Percentiles rank a stretch among this genome's conserved stretches.
Evolutionary conservation across 2,797 vertebrate genomes (phyloP).

Genomic region (Salarias fasciatus): DNA sequence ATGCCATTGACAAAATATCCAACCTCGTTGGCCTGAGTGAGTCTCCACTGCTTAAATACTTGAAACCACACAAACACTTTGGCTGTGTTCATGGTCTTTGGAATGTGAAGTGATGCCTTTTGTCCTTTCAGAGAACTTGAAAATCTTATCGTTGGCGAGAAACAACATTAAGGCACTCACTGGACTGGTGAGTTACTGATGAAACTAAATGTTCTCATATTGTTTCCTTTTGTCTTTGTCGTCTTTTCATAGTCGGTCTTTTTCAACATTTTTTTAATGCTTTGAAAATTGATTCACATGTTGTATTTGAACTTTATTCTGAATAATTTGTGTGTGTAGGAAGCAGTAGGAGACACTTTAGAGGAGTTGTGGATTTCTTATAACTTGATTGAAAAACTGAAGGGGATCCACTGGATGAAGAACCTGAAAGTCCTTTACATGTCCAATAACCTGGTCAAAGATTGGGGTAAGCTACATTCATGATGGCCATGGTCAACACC

Average conservation of each 20-base stretch:
- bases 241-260: neutral
- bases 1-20: slow-evolving; percentile 98
- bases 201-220: neutral
- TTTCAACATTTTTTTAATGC: neutral
- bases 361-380: slow-evolving; percentile 98
- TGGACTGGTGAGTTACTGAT: slow-evolving; percentile 88
- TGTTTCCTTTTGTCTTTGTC: neutral
- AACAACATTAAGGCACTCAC: slow-evolving; percentile 96
- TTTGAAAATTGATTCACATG: slow-evolving; percentile 1
- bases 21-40: slow-evolving; percentile 95
- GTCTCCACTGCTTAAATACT: slow-evolving; percentile 64
- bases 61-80: neutral
- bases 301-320: neutral
- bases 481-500: neutral
- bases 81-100: neutral
- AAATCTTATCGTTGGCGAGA: slow-evolving; percentile 94
- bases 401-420: slow-evolving; percentile 92
- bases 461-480: slow-evolving; percentile 88
- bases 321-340: slow-evolving; percentile 73
- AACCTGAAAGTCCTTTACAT: slow-evolving; percentile 95
- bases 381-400: slow-evolving; percentile 96
- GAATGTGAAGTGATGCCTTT: slow-evolving; percentile 12
- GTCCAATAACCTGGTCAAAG: slow-evolving; percentile 98
- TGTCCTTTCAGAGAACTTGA: slow-evolving; percentile 88
- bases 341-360: slow-evolving; percentile 91